Evolutionary conservation across 1,140 invertebrate genomes (phyloP), one percentile per base, ranked within the genome.

Genomic region (Drosophila lowei): DNA sequence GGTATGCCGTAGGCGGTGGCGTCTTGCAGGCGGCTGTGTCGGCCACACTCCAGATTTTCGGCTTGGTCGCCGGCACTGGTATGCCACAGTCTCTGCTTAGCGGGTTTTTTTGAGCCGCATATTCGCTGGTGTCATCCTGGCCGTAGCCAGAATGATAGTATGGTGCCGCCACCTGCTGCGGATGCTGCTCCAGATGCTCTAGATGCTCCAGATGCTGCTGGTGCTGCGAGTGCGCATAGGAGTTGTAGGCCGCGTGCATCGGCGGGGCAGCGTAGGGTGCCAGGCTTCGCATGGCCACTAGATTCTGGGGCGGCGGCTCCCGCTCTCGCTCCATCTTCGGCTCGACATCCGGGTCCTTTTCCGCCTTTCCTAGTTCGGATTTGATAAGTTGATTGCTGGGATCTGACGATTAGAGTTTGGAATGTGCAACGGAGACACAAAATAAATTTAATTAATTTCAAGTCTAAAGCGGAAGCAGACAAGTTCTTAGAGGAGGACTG

Each of bases 11-110:
- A 49, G 96, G 96, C 43, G 97, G 96, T 2, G 96, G 97, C 15
- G 96, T 98, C 92, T 98, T 98, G 91, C 97, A 98, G n/a, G 97
- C 98, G 13, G 97, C 98, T 23, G 97, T 98, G 91, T 99, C 97
- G 18, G 98, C 98, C 74, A 99, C 91, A 8, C 97, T 98, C 98
- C 98, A 99, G 83, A 99, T 99, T 92, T 99, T 98, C n/a, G 98
- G 98, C 91, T 99, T 98, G 50, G 96, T 95, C 42, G 96, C 95
- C 23, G 96, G 96, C 58, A 97, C 94, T 1, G 96, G 96, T 18
- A 97, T 95, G 8, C 96, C 96, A 90, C 96, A 97, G 79, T 96
- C 96, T 7, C 94, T 93, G 90, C 83, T 86, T 71, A 90, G 70
- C 85, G 78, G 81, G 90, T 91, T 91, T 91, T 91, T 91, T 47